phyloP scores from a whole-genome alignment of 2,797 vertebrate species.

The Ambastaia sidthimunki region DNA sequence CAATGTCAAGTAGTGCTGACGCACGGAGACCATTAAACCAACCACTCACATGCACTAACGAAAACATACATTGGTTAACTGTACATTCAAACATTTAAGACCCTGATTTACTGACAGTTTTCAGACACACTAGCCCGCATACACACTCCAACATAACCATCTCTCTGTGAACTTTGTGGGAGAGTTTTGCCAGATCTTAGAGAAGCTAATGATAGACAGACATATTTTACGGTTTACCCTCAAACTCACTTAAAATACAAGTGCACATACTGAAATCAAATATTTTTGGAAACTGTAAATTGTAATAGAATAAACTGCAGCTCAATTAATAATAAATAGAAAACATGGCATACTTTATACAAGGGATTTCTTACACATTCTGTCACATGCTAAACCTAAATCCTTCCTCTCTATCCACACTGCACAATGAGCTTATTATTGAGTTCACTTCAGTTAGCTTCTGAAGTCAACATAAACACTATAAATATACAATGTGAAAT shows the following conservation, averaged over 20 bases:
- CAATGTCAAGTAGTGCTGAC: slow-evolving; percentile 58
- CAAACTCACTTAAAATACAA: slow-evolving; percentile 40
- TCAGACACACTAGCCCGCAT: neutral
- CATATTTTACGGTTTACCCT: slow-evolving; percentile 49
- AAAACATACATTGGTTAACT: neutral
- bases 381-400: slow-evolving; percentile 6
- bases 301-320: slow-evolving; percentile 23
- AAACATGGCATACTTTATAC: slow-evolving; percentile 25
- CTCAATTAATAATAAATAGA: slow-evolving; percentile 29
- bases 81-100: neutral
- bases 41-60: neutral
- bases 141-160: neutral
- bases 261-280: slow-evolving; percentile 9
- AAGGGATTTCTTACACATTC: neutral
- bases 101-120: slow-evolving; percentile 2
- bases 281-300: slow-evolving; percentile 42
- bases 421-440: neutral
- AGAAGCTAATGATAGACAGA: slow-evolving; percentile 27
- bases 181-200: slow-evolving; percentile 19
- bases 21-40: slow-evolving; percentile 46
- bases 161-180: slow-evolving; percentile 20
- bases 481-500: neutral
- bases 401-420: neutral
- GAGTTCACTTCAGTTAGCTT: slow-evolving; percentile 22
- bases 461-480: slow-evolving; percentile 10